Conservation (phyloP, 2,888 invertebrate genomes). For the Gonocerus acuteangulatus region DNA sequence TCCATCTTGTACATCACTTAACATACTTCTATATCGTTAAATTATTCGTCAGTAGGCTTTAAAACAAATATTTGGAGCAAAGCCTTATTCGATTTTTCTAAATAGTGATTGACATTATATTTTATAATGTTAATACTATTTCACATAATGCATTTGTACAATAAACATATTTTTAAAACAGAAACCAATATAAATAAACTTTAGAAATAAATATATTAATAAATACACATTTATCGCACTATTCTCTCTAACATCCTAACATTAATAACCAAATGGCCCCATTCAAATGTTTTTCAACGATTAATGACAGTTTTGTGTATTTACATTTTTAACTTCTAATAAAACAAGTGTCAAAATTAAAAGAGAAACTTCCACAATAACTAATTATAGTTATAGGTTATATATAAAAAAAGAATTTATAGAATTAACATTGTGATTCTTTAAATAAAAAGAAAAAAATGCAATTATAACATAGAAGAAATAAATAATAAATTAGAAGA, state of each 20-base stretch:
- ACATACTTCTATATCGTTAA: too few relatives aligned
- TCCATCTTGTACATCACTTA: too few relatives aligned
- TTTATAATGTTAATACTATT: not conserved
- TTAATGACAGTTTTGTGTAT: constrained; percentile 12
- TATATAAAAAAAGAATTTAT: not conserved
- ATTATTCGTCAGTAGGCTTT: too few relatives aligned
- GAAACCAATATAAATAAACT: constrained; percentile 14
- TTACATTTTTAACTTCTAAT: constrained; percentile 11
- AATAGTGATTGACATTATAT: too few relatives aligned
- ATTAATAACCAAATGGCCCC: constrained; percentile 22
- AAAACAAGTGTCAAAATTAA: constrained; percentile 4
- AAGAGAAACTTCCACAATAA: constrained; percentile 5
- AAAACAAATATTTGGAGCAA: too few relatives aligned
- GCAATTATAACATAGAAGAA: not conserved
- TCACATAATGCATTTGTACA: not conserved
- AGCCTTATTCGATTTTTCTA: too few relatives aligned
- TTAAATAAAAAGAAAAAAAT: not conserved
- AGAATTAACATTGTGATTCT: not conserved
- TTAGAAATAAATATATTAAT: constrained; percentile 15
- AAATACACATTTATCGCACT: constrained; percentile 3
- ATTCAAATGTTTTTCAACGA: not conserved
- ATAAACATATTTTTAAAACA: not conserved
- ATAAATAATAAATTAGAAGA: not conserved
- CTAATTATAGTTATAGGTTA: not conserved
- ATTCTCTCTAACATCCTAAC: constrained; percentile 14